Base-by-base conservation (phyloP, 2,888 invertebrate genomes). In the Pedicia rivosa region DNA sequence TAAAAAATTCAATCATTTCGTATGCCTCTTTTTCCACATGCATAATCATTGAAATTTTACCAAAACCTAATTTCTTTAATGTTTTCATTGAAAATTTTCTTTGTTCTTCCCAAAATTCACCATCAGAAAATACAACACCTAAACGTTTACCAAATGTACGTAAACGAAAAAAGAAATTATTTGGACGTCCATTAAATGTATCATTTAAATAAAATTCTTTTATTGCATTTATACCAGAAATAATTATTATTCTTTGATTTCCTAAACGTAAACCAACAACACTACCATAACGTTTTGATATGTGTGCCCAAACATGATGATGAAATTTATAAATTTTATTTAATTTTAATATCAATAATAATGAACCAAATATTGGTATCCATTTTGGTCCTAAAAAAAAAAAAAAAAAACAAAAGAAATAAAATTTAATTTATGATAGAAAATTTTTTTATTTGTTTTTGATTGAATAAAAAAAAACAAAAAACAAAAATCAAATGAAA, bases 101-200 rank as follows among this genome's bases (percentile, higher is more conserved):
- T 43, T 75, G 75, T 40, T 71, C 68, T 34, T 65, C 64, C 78
- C 79, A 81, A 16, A 67, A 48, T 2, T 61, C 55, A 0, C 79
- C 80, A 40, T 81, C 80, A 3, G 70, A 65, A 46, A 78, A 79
- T 3, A 79, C 70, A 14, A 80, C 65, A 2, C 81, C 81, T 44
- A 68, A 58, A 54, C 71, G 62, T 52, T 73, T 68, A 12, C 78
- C 78, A 42, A 76, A 71, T 17, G 77, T 68, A 38, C 80, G 64
- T 40, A 78, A 54, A 43, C 68, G 64, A 46, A 76, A 70, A 50
- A 79, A 75, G 50, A 77, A 80, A 19, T 72, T 78, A 45, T 76
- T 68, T 0, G 80, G 80, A 40, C 81, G 64, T 1, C 76, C 78
- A 48, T 76, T 74, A 46, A 78, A 77, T 40, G 74, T 74, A 13